Conservation (phyloP, 2,797 vertebrate genomes). For the Eleutherodactylus coqui region DNA sequence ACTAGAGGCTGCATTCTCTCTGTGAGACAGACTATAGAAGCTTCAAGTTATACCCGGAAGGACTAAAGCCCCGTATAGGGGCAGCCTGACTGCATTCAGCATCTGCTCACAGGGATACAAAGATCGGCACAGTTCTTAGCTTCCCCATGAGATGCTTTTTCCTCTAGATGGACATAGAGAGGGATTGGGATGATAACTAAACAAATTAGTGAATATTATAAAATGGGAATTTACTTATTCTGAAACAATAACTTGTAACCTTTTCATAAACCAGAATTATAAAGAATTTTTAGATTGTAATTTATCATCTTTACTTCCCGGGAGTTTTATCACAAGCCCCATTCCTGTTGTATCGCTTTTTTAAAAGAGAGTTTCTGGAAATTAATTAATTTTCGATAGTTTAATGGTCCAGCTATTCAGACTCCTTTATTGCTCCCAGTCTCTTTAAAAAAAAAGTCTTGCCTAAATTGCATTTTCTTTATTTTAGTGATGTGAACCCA, state of each 20-base stretch:
- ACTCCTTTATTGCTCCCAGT: background rate
- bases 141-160: background rate
- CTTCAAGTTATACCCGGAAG: too few relatives aligned
- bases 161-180: background rate
- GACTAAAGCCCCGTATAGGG: too few relatives aligned
- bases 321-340: background rate
- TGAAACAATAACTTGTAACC: background rate
- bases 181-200: background rate
- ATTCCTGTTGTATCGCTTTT: background rate
- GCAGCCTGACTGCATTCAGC: too few relatives aligned
- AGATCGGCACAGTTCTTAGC: too few relatives aligned
- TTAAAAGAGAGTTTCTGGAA: conserved; percentile 7
- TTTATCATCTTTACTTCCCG: background rate
- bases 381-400: conserved; percentile 30
- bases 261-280: background rate
- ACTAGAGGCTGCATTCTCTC: too few relatives aligned
- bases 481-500: conserved; percentile 18
- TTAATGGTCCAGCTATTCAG: background rate
- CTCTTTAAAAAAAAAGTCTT: background rate
- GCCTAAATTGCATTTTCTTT: conserved; percentile 18
- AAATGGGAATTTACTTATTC: background rate
- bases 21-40: too few relatives aligned
- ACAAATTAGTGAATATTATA: background rate
- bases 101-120: background rate
- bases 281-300: background rate